Evolutionary conservation across 2,797 vertebrate species (phyloP).

Genomic region (Megalops cyprinoides): DNA sequence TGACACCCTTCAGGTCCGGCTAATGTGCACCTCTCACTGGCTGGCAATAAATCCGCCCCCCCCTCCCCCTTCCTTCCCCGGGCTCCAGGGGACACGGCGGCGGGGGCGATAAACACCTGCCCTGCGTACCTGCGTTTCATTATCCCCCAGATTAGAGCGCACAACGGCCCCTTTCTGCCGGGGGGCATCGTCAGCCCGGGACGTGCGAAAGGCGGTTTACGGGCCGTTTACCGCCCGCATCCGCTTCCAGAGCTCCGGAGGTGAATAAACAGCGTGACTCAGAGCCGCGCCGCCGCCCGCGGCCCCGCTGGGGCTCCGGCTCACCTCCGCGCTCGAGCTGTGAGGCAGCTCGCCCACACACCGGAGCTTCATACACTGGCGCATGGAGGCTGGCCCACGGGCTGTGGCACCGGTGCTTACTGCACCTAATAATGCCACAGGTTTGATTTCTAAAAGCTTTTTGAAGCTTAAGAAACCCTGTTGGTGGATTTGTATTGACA

Average conservation of each 20-base stretch:
- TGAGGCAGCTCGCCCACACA: too few relatives aligned
- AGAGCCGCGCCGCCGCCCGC: background rate
- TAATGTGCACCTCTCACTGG: constrained; percentile 18
- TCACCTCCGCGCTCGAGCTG: too few relatives aligned
- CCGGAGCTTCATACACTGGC: too few relatives aligned
- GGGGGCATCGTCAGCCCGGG: background rate
- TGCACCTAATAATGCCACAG: background rate
- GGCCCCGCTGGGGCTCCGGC: background rate
- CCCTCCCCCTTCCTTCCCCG: background rate
- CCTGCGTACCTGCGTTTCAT: constrained; percentile 30
- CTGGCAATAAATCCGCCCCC: constrained; percentile 21
- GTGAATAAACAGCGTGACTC: background rate
- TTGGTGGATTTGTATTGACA: background rate
- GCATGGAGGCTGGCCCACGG: background rate
- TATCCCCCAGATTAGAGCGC: constrained; percentile 4
- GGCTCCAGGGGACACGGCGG: background rate
- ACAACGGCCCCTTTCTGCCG: background rate
- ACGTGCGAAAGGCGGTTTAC: constrained; percentile 25
- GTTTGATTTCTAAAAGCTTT: background rate
- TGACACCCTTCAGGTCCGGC: constrained; percentile 9
- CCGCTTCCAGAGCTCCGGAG: background rate
- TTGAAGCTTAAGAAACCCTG: background rate
- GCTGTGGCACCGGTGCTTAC: background rate
- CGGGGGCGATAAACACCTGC: constrained; percentile 31
- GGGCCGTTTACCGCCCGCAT: constrained; percentile 22